A percentile compares a stretch with the other conserved stretches of the same genome.
Conservation (phyloP, 2,888 invertebrate species). For the Tetropium fuscum region DNA sequence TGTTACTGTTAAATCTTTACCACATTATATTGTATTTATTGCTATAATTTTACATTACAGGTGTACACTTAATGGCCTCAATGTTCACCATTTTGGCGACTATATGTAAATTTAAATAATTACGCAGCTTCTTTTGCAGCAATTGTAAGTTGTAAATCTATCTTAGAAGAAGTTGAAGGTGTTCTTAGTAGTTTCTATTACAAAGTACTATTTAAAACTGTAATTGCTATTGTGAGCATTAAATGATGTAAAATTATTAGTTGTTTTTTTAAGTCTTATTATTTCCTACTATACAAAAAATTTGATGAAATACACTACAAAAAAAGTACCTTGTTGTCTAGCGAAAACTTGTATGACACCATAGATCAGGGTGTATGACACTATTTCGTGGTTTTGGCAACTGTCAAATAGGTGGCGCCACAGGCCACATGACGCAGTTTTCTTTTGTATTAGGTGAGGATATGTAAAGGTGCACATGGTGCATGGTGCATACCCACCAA, state of each 20-base stretch:
- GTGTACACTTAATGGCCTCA: slow-evolving; percentile 49
- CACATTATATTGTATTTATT: slow-evolving; percentile 51
- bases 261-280: slow-evolving; percentile 19
- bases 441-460: too few relatives aligned
- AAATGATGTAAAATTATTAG: slow-evolving; percentile 55
- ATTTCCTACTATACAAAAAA: too few relatives aligned
- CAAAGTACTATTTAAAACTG: slow-evolving; percentile 52
- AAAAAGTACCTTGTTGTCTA: too few relatives aligned
- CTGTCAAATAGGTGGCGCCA: too few relatives aligned
- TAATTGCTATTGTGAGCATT: slow-evolving; percentile 66
- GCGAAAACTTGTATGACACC: too few relatives aligned
- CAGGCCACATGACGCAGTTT: too few relatives aligned
- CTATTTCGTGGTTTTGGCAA: too few relatives aligned
- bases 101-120: slow-evolving; percentile 42
- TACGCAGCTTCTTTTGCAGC: slow-evolving; percentile 47
- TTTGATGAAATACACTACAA: too few relatives aligned
- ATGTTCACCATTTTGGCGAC: slow-evolving; percentile 43
- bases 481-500: too few relatives aligned
- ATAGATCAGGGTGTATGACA: too few relatives aligned
- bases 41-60: slow-evolving; percentile 48
- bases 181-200: slow-evolving; percentile 41
- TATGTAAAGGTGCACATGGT: too few relatives aligned
- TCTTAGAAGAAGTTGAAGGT: slow-evolving; percentile 36
- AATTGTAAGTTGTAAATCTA: slow-evolving; percentile 42
- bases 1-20: slow-evolving; percentile 58